A percentile compares a stretch with the other conserved stretches of the same genome.
Conservation (phyloP, 2,888 invertebrate species). For the Lamellibrachia satsuma region DNA sequence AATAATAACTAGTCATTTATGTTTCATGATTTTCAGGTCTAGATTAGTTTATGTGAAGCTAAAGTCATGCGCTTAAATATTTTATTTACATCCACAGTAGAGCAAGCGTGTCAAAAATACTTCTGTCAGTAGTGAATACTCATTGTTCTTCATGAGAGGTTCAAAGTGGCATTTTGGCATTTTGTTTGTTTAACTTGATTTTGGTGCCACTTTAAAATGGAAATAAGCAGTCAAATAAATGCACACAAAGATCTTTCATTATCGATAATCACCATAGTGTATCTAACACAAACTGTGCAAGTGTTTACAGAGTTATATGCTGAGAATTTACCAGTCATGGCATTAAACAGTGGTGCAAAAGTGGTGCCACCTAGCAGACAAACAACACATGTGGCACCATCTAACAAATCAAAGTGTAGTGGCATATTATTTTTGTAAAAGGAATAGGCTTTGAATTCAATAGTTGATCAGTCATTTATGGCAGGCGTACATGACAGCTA, state of each 20-base stretch:
- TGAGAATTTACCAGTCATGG: not conserved
- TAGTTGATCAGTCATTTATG: not conserved
- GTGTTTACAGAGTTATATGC: too few species aligned
- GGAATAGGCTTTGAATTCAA: not conserved
- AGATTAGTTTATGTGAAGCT: not conserved
- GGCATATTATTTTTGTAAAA: not conserved
- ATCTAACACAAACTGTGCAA: not conserved
- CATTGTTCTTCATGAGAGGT: not conserved
- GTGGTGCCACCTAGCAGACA: not conserved
- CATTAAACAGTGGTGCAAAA: not conserved
- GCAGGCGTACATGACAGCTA: not conserved
- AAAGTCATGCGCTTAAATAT: not conserved
- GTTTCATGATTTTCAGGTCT: not conserved
- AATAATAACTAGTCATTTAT: not conserved
- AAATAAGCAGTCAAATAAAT: not conserved
- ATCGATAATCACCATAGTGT: not conserved
- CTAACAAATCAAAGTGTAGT: not conserved
- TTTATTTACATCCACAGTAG: not conserved
- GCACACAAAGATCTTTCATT: not conserved
- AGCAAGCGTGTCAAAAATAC: not conserved
- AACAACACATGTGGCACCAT: not conserved
- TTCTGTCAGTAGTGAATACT: not conserved
- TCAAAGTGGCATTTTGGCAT: not conserved
- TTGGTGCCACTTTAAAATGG: not conserved
- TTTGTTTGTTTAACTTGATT: not conserved